Evolutionary conservation across 2,113 vertebrate species (phyloP).

Genomic region (Gorsachius goisagi): DNA sequence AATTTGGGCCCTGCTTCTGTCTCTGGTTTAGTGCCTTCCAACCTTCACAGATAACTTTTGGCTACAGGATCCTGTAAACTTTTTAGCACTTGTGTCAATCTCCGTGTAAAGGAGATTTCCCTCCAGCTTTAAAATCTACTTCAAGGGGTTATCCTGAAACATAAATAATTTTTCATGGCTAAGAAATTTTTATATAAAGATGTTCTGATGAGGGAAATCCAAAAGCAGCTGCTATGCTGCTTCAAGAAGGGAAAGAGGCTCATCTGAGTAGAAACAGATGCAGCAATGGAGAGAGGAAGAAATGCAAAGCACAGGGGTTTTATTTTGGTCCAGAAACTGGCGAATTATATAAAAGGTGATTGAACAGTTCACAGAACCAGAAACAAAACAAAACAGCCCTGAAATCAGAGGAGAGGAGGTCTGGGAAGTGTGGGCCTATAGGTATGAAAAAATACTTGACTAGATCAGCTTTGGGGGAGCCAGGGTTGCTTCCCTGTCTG

Average conservation of each 20-base stretch:
- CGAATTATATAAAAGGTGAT: background rate
- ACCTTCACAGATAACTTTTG: background rate
- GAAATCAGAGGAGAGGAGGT: background rate
- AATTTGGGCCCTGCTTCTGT: background rate
- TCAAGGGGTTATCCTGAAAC: slow-evolving; percentile 43
- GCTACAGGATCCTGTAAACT: background rate
- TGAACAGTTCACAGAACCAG: background rate
- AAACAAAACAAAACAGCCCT: background rate
- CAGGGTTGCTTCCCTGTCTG: background rate
- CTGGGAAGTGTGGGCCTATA: background rate
- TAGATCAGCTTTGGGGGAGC: background rate
- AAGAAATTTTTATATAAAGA: slow-evolving; percentile 41
- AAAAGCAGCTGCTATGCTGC: slow-evolving; percentile 32
- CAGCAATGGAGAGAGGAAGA: background rate
- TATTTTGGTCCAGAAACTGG: slow-evolving; percentile 38
- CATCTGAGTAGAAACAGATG: slow-evolving; percentile 47
- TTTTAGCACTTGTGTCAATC: background rate
- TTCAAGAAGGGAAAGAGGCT: background rate
- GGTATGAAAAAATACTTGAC: background rate
- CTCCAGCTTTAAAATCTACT: slow-evolving; percentile 18
- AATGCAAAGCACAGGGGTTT: slow-evolving; percentile 37
- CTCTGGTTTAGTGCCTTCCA: background rate
- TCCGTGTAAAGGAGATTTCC: background rate
- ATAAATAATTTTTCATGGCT: slow-evolving; percentile 48
- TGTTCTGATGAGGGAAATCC: slow-evolving; percentile 59